Evolutionary conservation across 2,113 vertebrate genomes (phyloP), one percentile per base, ranked within the genome.

Genomic region (Parotia lawesii): DNA sequence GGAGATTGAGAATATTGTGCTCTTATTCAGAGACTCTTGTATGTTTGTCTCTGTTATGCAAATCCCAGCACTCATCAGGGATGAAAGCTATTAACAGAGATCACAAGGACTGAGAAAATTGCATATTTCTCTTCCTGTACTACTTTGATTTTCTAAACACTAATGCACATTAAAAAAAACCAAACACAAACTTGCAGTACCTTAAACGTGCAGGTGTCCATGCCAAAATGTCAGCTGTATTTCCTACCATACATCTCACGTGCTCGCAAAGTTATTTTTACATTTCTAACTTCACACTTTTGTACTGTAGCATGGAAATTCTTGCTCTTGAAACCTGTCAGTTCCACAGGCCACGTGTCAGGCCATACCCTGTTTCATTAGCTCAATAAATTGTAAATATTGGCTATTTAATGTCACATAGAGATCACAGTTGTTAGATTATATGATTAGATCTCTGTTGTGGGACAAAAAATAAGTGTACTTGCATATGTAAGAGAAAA

Each of bases 41-140:
- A 24, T 84, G 57, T 82, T 69, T 87, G 57, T 81, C 50, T 95
- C 84, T 87, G 89, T 94, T 91, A 96, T 76, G 87, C 76, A 93
- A 96, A 95, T 93, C 67, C 56, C 54, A 87, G 75, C 35, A 70
- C 47, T 89, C 81, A 87, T 67, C 23, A 58, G 78, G 58, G 89
- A 94, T 62, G 33, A 73, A 47, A 82, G 71, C 58, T 91, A 83
- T 79, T 93, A 95, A 89, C 35, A 93, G 89, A 95, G 84, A 89
- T 82, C 91, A 93, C 38, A 92, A 89, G 50, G 71, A 87, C 56
- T 79, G 42, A 21, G 51, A 82, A 95, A 94, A 93, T 40, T 67
- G 74, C 33, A 22, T 51, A 72, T 87, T 94, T 95, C 66, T 87
- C 54, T 76, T 82, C 51, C 91, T 54, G 27, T 53, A 58, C 62